Percentiles rank a stretch among this genome's conserved stretches.
phyloP scores from a whole-genome alignment of 2,113 vertebrate species.

The Pelecanus crispus region DNA sequence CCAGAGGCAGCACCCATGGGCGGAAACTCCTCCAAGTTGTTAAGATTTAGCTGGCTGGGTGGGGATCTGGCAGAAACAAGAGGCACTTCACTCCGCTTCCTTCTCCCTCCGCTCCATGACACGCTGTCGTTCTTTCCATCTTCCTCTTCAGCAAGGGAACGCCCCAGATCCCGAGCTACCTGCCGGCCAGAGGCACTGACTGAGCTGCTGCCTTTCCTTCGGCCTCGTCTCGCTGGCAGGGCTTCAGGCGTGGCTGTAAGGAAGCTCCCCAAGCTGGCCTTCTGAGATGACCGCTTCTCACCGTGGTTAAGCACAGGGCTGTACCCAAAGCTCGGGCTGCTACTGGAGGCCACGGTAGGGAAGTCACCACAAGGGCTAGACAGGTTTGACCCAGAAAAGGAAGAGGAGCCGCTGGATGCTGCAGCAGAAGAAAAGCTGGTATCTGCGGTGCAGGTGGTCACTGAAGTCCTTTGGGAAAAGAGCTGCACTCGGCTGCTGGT shows the following conservation, averaged over 20 bases:
- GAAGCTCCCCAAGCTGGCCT: constrained; percentile 80
- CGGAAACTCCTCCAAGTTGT: constrained; percentile 95
- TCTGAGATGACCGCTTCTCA: constrained; percentile 76
- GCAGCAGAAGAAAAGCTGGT: constrained; percentile 13
- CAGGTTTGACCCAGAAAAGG: constrained; percentile 34
- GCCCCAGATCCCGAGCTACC: constrained; percentile 66
- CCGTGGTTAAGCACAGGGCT: constrained; percentile 47
- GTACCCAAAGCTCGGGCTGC: constrained; percentile 75
- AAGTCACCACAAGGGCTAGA: constrained; percentile 54
- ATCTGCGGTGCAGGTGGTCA: constrained; percentile 44
- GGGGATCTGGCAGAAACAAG: constrained; percentile 64
- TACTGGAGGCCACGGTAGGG: constrained; percentile 57
- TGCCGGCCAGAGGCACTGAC: constrained; percentile 45
- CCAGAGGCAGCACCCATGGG: constrained; percentile 80
- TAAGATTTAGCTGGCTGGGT: constrained; percentile 82
- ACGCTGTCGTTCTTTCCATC: constrained; percentile 59
- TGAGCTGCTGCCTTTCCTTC: constrained; percentile 68
- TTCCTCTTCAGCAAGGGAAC: constrained; percentile 71
- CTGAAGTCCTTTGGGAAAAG: constrained; percentile 72
- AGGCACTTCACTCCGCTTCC: constrained; percentile 54
- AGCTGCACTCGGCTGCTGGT: constrained; percentile 83
- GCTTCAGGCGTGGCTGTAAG: constrained; percentile 69
- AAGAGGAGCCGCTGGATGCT: constrained; percentile 22
- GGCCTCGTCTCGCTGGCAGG: constrained; percentile 68
- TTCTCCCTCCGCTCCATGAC: constrained; percentile 55